Evolutionary conservation across 2,888 invertebrate genomes (phyloP), one percentile per base, ranked within the genome.

Genomic region (Carpatolechia fugitivella): DNA sequence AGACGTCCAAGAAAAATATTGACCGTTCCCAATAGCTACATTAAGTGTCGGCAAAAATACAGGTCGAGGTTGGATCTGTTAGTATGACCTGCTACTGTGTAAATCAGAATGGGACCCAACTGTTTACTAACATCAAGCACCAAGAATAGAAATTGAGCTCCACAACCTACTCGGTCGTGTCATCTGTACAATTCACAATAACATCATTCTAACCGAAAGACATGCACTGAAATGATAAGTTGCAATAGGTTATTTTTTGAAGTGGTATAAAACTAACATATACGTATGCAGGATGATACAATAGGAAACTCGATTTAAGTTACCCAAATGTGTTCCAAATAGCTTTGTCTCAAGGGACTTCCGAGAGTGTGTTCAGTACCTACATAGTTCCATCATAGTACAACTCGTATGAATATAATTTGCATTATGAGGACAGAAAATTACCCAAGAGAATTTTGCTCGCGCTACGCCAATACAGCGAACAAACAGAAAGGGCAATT

Each of bases 1-100:
- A 20, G 44, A 13, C 13, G 44, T 44, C 44, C 44, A 44, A 44
- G 68, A 64, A 63, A 74, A 76, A 64, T 65, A 65, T 69, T 61
- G 63, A 55, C 57, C 64, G 75, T 61, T 74, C 79, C 70, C 72
- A 80, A 82, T 83, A 72, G 69, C 66, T 73, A 72, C 79, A 80
- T 78, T 78, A 75, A 72, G 70, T 80, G 78, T 74, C 74, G 62
- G 67, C 60, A 63, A 51, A 54, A 64, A 85, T 80, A 82, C 76
- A 62, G 86, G 87, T 82, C 85, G 85, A 88, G 87, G 86, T 69
- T 78, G 73, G 57, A 61, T 75, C 66, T 68, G 70, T 76, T 70
- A 70, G 62, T 2, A 24, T 51, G 60, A 61, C 59, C 58, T n/a
- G n/a, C n/a, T 53, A 58, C 58, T 36, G 47, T 36, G 33, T 47